Conservation (phyloP, 2,113 vertebrate species). For the Oncorhynchus clarkii region DNA sequence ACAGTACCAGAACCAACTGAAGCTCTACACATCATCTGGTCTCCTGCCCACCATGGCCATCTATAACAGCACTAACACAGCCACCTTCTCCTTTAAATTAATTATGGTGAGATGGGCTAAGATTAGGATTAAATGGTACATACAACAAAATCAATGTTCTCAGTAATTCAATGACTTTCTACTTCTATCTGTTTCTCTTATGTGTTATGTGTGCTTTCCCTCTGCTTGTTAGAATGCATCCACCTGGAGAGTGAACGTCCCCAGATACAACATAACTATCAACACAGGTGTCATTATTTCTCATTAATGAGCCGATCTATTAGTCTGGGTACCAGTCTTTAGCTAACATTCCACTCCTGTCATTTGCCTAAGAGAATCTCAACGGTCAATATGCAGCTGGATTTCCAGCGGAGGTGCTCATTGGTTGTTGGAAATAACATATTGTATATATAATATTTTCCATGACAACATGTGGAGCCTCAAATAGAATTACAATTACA, state of each 20-base stretch:
- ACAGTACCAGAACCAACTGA: neutral
- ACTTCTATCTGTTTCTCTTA: neutral
- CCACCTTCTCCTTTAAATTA: constrained; percentile 7
- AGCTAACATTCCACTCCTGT: too few species aligned
- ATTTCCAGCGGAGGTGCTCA: too few species aligned
- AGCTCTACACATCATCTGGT: constrained; percentile 3
- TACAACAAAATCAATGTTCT: neutral
- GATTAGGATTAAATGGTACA: too few species aligned
- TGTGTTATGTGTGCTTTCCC: neutral
- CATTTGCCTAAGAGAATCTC: too few species aligned
- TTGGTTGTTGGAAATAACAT: too few species aligned
- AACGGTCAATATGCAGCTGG: too few species aligned
- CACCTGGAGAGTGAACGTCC: constrained; percentile 12
- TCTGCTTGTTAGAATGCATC: constrained; percentile 7
- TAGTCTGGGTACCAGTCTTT: too few species aligned
- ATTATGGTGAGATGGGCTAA: constrained; percentile 1
- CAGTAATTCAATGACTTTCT: neutral
- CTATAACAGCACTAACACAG: constrained; percentile 18
- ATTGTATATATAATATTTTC: too few species aligned
- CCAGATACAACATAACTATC: constrained; percentile 13
- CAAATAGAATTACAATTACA: too few species aligned
- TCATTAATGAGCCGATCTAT: too few species aligned
- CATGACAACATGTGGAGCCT: too few species aligned
- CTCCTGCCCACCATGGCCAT: constrained; percentile 11
- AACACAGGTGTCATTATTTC: constrained; percentile 8